These are phyloP conservation scores for Patiria miniata DNA, from an alignment of 35 echinoderm and acorn worm genomes.

Conservation along the genomic window DNA sequence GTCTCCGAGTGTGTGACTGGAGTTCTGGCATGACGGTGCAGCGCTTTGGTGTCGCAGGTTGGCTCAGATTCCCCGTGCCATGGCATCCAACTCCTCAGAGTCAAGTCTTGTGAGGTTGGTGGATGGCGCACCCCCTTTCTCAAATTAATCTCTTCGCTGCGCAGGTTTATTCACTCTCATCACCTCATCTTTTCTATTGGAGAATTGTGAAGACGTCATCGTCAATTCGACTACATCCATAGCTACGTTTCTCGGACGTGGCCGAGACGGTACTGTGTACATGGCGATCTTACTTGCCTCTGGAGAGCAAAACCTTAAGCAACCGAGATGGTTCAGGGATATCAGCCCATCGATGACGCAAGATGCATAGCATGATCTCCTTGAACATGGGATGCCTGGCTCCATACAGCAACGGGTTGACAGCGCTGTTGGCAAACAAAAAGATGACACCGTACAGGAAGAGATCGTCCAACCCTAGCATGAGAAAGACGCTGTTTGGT, in stretches of 20 bases:
- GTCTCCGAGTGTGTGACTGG: not conserved
- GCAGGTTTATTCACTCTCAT: not conserved
- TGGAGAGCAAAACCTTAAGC: not conserved
- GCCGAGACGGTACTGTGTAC: too few relatives aligned
- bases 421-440: constrained; percentile 46
- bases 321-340: constrained; percentile 46
- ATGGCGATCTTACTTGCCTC: too few relatives aligned
- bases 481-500: not conserved
- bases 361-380: constrained; percentile 35
- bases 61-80: not conserved
- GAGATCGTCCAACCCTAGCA: not conserved
- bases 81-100: not conserved
- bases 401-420: constrained; percentile 62
- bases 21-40: constrained; percentile 1
- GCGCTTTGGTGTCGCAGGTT: not conserved
- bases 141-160: not conserved
- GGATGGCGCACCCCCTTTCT: not conserved
- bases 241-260: too few relatives aligned
- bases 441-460: constrained; percentile 31
- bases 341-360: constrained; percentile 20
- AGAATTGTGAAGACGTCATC: too few relatives aligned
- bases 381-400: constrained; percentile 51
- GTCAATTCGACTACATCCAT: too few relatives aligned
- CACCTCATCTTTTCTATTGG: too few relatives aligned
- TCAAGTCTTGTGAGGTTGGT: not conserved